Conservation (phyloP, 2,888 invertebrate genomes). For the Scaptomyza flava region DNA sequence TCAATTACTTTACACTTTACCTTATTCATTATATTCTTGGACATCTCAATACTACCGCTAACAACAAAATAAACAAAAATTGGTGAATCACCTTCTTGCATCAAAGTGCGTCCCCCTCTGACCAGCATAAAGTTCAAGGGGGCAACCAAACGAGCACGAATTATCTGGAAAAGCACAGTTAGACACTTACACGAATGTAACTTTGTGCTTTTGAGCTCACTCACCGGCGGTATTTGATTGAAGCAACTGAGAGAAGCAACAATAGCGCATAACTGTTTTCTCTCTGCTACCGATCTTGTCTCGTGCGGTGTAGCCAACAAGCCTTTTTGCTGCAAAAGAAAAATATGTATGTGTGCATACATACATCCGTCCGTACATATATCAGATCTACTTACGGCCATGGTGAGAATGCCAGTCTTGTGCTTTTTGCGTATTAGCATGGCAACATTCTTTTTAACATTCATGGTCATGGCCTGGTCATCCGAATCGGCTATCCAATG, state of each 20-base stretch:
- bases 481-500: conserved; percentile 54
- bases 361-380: too few relatives aligned
- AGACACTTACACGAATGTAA: neutral
- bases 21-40: conserved; percentile 72
- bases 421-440: conserved; percentile 60
- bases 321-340: conserved; percentile 86
- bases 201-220: neutral
- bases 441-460: conserved; percentile 65
- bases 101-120: conserved; percentile 86
- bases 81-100: conserved; percentile 87
- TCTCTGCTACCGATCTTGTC: conserved; percentile 87
- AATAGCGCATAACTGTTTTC: conserved; percentile 86
- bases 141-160: conserved; percentile 87
- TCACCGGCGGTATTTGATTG: conserved; percentile 86
- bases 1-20: conserved; percentile 13
- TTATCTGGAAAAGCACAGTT: conserved; percentile 83
- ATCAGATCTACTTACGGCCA: conserved; percentile 44
- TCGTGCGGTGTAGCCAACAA: conserved; percentile 86
- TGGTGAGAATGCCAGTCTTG: conserved; percentile 58
- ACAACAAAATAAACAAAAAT: conserved; percentile 88
- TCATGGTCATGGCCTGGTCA: conserved; percentile 48
- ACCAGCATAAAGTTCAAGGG: conserved; percentile 88
- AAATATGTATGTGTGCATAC: neutral
- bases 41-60: conserved; percentile 86
- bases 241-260: conserved; percentile 88